Evolutionary conservation across 1,140 invertebrate genomes (phyloP).

Genomic region (Macrosteles quadrilineatus): DNA sequence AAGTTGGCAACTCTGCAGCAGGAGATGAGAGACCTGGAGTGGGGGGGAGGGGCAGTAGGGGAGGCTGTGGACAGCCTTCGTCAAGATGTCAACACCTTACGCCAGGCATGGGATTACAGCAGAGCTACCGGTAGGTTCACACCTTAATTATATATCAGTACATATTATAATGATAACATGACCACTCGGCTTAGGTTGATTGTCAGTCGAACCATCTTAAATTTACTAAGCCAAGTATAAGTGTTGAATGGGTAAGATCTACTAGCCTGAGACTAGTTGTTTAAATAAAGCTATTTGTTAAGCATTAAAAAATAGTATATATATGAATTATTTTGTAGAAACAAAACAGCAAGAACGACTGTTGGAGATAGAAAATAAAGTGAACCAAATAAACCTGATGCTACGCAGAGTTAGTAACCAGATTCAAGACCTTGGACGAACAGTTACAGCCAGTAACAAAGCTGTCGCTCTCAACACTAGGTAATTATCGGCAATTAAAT

Average conservation of each 20-base stretch:
- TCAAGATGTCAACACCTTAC: neutral
- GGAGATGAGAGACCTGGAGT: neutral
- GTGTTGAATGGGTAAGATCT: too few species aligned
- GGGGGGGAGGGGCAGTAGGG: neutral
- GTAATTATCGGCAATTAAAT: too few species aligned
- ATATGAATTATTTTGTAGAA: too few species aligned
- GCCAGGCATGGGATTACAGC: neutral
- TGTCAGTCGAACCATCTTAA: too few species aligned
- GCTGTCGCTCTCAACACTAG: slow-evolving; percentile 2
- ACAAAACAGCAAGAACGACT: neutral
- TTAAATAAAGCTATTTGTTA: too few species aligned
- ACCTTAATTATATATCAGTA: too few species aligned
- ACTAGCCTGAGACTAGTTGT: too few species aligned
- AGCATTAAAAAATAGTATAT: too few species aligned
- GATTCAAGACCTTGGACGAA: neutral
- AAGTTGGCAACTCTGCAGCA: neutral
- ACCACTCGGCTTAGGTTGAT: too few species aligned
- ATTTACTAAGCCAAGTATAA: too few species aligned
- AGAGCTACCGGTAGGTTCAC: neutral
- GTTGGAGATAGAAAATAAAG: neutral
- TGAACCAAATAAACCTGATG: neutral
- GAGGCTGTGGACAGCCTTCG: neutral
- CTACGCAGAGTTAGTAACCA: neutral
- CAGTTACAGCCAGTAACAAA: neutral
- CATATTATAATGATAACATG: too few species aligned